A percentile compares a stretch with the other conserved stretches of the same genome.
These are phyloP conservation scores for Fundulus diaphanus DNA, from an alignment of 2,797 vertebrate species.

Conservation along the genomic window DNA sequence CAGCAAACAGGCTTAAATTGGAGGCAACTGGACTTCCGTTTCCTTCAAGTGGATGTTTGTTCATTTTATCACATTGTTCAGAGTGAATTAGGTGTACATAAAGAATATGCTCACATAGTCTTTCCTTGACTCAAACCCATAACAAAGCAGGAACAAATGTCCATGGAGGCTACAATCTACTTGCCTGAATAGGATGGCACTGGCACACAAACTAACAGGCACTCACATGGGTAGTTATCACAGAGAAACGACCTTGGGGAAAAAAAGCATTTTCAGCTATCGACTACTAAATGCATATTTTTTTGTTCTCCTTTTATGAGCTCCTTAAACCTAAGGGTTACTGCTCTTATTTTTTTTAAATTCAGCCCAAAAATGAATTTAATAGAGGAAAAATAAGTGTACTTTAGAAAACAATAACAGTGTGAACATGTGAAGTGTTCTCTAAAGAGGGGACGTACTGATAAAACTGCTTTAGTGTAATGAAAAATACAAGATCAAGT, in stretches of 20 bases:
- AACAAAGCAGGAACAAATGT: background rate
- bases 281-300: background rate
- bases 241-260: background rate
- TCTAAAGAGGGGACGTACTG: background rate
- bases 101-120: background rate
- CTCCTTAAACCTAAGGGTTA: background rate
- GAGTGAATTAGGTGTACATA: slow-evolving; percentile 37
- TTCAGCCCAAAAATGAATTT: slow-evolving; percentile 25
- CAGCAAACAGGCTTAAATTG: too few relatives aligned
- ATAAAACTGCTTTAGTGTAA: background rate
- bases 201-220: background rate
- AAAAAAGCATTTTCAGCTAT: background rate
- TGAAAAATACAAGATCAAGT: background rate
- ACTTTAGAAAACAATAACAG: background rate
- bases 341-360: slow-evolving; percentile 22
- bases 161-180: slow-evolving; percentile 18
- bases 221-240: background rate
- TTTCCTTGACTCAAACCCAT: slow-evolving; percentile 46
- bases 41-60: too few relatives aligned
- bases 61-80: background rate
- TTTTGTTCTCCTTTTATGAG: background rate
- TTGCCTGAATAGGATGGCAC: background rate
- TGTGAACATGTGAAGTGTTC: background rate
- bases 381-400: slow-evolving; percentile 53
- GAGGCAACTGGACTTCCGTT: background rate